phyloP scores from a whole-genome alignment of 2,113 vertebrate genomes.

The Pelmatolapia mariae region DNA sequence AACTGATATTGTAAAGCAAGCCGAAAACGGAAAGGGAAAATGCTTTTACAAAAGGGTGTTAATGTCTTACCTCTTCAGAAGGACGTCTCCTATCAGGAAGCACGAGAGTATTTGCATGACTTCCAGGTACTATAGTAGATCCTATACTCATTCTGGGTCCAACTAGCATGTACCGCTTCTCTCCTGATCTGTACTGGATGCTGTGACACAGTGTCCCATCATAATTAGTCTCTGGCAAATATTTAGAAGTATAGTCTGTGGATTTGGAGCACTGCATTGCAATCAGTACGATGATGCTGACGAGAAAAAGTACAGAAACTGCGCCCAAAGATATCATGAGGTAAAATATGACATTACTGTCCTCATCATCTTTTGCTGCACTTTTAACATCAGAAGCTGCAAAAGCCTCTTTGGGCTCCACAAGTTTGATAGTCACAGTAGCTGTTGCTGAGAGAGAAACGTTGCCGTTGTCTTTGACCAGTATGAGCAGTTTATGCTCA shows the following conservation, averaged over 20 bases:
- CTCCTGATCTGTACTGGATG: too few species aligned
- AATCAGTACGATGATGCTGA: constrained; percentile 55
- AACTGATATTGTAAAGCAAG: neutral
- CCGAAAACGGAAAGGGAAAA: neutral
- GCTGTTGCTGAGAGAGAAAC: neutral
- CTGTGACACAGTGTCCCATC: constrained; percentile 38
- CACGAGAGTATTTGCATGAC: too few species aligned
- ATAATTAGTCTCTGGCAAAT: neutral
- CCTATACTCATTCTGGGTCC: too few species aligned
- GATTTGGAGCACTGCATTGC: neutral
- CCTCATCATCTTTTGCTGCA: rapidly evolving
- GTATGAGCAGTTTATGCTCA: rapidly evolving
- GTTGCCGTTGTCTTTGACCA: neutral
- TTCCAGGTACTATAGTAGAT: too few species aligned
- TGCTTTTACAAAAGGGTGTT: neutral
- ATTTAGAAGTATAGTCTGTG: neutral
- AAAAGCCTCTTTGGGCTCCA: neutral
- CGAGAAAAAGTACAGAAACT: constrained; percentile 55
- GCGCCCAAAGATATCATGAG: neutral
- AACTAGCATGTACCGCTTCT: too few species aligned
- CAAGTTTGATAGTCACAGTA: rapidly evolving
- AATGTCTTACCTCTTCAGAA: constrained; percentile 39
- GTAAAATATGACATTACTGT: rapidly evolving
- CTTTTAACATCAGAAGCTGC: neutral
- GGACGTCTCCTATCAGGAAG: too few species aligned